A percentile compares a stretch with the other conserved stretches of the same genome.
Conservation (phyloP, 1,140 invertebrate species). For the Meteorus sp. region DNA sequence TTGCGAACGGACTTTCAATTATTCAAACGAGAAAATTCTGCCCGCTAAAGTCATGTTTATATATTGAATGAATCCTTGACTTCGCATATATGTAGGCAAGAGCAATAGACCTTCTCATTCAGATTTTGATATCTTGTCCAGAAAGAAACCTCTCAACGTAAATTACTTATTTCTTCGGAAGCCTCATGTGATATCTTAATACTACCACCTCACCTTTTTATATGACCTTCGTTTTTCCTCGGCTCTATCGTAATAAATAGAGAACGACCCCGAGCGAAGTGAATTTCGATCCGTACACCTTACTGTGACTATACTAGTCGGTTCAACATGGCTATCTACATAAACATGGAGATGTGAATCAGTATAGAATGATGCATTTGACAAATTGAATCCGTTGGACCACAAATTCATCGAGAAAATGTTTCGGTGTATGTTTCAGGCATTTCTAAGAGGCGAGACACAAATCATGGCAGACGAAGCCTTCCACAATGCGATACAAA, state of each 20-base stretch:
- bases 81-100: background rate
- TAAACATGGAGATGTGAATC: no score
- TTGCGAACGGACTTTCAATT: no score
- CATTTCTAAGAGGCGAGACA: slow-evolving; percentile 92
- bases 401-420: slow-evolving; percentile 4
- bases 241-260: background rate
- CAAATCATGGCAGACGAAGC: slow-evolving; percentile 98
- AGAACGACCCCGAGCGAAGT: no score
- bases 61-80: no score
- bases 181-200: slow-evolving; percentile 24
- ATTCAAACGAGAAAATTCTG: background rate
- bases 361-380: no score
- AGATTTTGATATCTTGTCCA: slow-evolving; percentile 4
- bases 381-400: slow-evolving; percentile 16
- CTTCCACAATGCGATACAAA: slow-evolving; percentile 98
- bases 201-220: background rate
- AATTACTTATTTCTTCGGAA: slow-evolving; percentile 33
- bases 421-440: slow-evolving; percentile 61
- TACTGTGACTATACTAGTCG: no score
- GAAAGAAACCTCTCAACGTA: slow-evolving; percentile 36
- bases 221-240: slow-evolving; percentile 19
- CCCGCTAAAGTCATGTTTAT: background rate
- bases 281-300: no score
- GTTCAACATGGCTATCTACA: no score
- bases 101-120: no score